Evolutionary conservation across 2,888 invertebrate species (phyloP), one percentile per base, ranked within the genome.

Genomic region (Coremacera marginata): DNA sequence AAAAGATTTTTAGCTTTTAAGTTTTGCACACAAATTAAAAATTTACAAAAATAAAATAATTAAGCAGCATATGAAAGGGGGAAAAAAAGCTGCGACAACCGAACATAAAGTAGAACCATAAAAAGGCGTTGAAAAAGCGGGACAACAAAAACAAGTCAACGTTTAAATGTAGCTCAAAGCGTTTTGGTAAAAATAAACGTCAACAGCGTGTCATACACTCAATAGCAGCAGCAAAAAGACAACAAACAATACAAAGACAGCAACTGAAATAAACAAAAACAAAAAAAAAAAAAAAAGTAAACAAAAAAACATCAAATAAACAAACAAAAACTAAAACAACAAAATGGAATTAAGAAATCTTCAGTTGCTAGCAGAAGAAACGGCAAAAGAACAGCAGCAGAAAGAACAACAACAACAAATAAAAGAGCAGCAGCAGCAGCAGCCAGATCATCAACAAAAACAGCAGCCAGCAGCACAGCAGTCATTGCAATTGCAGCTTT

Each of bases 281-380:
- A 70, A 70, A 27, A 3, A 63, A 63, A 31, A 31, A 31, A 63
- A 63, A 31, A 31, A 31, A 31, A 4, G 5, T 31, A 31, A 31
- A 31, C 5, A 31, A 31, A 31, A 4, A 31, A 31, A 31, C 31
- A 31, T 31, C 5, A 62, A n/a, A n/a, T 62, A 62, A 62, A 62
- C 14, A 62, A 62, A 62, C 31, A n/a, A n/a, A n/a, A 63, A 31
- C 25, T 31, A 63, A 22, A 22, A 22, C 51, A 25, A 52, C 73
- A 68, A 68, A 73, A 77, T 65, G 82, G 82, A 82, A 81, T 78
- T 80, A 76, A 80, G 67, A 75, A 78, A 71, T 65, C 55, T 67
- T 74, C 37, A 67, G 52, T 74, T 74, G 55, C 52, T 25, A 44
- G 44, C 44, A 44, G 14, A 44, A 44, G 44, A 44, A 44, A 44